Conservation (phyloP, 2,888 invertebrate species). For the Erebia palarica region DNA sequence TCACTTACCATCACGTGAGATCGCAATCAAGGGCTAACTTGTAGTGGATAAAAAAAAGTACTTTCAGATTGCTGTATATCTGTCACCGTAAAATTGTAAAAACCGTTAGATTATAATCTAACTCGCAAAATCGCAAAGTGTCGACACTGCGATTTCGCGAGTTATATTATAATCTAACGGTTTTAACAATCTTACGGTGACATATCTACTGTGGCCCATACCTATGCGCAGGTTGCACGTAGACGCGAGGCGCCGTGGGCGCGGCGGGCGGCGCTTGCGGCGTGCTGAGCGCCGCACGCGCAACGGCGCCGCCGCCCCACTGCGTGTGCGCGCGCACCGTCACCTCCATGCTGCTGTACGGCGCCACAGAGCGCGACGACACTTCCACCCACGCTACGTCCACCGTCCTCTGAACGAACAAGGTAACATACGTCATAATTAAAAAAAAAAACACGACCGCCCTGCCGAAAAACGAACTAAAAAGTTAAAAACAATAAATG, state of each 20-base stretch:
- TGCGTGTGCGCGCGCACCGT: slow-evolving; percentile 91
- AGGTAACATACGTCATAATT: not conserved
- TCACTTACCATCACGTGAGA: too few relatives aligned
- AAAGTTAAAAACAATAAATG: too few relatives aligned
- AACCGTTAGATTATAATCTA: too few relatives aligned
- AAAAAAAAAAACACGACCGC: too few relatives aligned
- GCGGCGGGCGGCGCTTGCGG: slow-evolving; percentile 91
- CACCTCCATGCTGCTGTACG: slow-evolving; percentile 87
- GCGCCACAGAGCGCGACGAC: slow-evolving; percentile 71
- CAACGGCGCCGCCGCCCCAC: slow-evolving; percentile 89
- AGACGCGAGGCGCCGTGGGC: slow-evolving; percentile 88
- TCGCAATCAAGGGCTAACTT: too few relatives aligned
- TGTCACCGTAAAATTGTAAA: too few relatives aligned
- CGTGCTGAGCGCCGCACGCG: slow-evolving; percentile 85
- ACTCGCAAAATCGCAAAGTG: too few relatives aligned
- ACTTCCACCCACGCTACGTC: slow-evolving; percentile 80
- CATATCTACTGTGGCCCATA: slow-evolving; percentile 23
- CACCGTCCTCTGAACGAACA: slow-evolving; percentile 69
- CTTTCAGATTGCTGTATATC: not conserved
- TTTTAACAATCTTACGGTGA: too few relatives aligned
- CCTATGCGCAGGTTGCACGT: slow-evolving; percentile 73
- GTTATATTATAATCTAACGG: too few relatives aligned
- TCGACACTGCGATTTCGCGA: too few relatives aligned
- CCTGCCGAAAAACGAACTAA: too few relatives aligned
- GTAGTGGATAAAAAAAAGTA: too few relatives aligned